Conservation (phyloP, 2,113 vertebrate species). For the Amphiprion percula region DNA sequence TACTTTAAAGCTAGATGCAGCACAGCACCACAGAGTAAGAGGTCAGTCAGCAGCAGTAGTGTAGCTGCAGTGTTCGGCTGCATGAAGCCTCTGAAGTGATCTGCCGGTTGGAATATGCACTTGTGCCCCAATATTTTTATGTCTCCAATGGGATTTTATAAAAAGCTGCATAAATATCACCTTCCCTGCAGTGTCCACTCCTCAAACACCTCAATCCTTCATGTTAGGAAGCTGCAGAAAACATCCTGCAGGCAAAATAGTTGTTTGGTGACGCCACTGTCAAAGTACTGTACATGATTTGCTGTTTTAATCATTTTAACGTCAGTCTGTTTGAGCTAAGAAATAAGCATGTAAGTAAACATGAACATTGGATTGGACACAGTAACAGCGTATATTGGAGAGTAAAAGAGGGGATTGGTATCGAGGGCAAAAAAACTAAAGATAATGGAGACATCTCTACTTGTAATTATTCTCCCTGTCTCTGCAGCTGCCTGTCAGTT, state of each 20-base stretch:
- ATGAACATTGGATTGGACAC: not conserved
- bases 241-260: not conserved
- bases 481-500: constrained; percentile 39
- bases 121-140: not conserved
- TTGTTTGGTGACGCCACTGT: not conserved
- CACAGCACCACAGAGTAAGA: not conserved
- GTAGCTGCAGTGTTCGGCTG: not conserved
- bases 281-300: not conserved
- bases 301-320: not conserved
- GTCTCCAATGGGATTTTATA: not conserved
- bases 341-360: not conserved
- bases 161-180: not conserved
- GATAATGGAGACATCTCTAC: constrained; percentile 3
- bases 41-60: constrained; percentile 1
- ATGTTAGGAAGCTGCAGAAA: not conserved
- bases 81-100: not conserved
- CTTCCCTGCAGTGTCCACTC: not conserved
- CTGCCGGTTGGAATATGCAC: not conserved
- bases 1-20: not conserved
- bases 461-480: constrained; percentile 22
- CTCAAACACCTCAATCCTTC: not conserved
- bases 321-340: not conserved
- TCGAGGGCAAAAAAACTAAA: not conserved
- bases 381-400: not conserved
- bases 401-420: not conserved